These are phyloP conservation scores for Ectobius pallidus DNA, from an alignment of 2,888 invertebrate genomes.

Conservation along the genomic window DNA sequence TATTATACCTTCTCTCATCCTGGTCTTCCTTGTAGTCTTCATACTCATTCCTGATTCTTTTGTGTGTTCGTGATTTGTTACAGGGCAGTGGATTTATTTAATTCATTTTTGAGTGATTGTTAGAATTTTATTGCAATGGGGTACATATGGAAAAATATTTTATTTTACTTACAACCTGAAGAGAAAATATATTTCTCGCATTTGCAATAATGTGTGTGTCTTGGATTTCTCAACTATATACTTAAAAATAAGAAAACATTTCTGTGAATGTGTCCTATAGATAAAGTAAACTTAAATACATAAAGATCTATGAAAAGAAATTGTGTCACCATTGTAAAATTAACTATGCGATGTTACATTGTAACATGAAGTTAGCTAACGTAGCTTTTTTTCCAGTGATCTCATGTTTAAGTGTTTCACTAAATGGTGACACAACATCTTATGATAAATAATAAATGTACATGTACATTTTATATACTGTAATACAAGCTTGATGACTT, in stretches of 20 bases:
- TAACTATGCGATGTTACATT: background rate
- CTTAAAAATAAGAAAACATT: no score
- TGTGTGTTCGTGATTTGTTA: no score
- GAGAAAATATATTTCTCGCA: background rate
- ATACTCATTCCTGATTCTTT: no score
- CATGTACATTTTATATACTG: constrained; percentile 2
- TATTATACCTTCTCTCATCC: no score
- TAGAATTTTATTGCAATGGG: background rate
- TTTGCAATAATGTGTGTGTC: constrained; percentile 17
- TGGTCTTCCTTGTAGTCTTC: no score
- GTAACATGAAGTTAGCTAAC: no score
- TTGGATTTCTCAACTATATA: constrained; percentile 4
- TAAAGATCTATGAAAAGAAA: background rate
- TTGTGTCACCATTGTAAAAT: background rate
- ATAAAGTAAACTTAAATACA: background rate
- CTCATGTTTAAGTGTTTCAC: no score
- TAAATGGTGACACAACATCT: no score
- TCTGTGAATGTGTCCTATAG: background rate
- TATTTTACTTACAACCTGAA: background rate
- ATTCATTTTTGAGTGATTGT: no score
- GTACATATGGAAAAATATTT: background rate
- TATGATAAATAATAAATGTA: no score
- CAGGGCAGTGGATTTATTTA: no score
- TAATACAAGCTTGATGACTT: background rate
- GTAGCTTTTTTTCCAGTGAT: no score